Base-by-base conservation (phyloP, 2,797 vertebrate species). In the Sebastolobus alascanus region DNA sequence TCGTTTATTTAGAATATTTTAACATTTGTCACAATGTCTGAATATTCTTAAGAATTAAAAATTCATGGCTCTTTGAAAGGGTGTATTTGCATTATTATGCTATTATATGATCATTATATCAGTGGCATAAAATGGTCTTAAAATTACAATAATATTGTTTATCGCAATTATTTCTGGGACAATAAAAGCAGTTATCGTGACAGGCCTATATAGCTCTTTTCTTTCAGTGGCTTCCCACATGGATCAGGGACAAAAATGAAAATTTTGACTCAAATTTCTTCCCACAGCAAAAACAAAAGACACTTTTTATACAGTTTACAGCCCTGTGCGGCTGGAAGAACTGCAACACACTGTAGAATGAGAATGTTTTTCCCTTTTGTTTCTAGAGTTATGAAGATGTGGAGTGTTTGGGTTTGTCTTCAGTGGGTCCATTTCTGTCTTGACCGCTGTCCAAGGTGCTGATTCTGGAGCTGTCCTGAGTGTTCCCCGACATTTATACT, bases 91-190 rank as follows among this genome's bases (percentile, higher is more conserved):
- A 50, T 50, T 50, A 50, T 20, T 52, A 52, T n/a, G 50, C 50
- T n/a, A n/a, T 52, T 52, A 52, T n/a, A 52, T 59, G 31, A 59
- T 27, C 55, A 56, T 18, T 31, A 59, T 59, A 27, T 59, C 56
- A 59, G 16, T 7, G 27, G 16, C 56, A 59, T 18, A 18, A 59
- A 59, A 31, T 4, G 27, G 27, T 31, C 27, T 31, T 59, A 59
- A 29, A 27, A 58, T 58, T 13, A 58, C 13, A 27, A 58, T 58
- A 8, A 58, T 58, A 1, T 58, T 3, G 18, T 8, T 20, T 20
- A 50, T 50, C 9, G 14, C 18, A 52, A n/a, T 52, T 52, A 33
- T 60, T 60, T 60, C 31, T 9, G 31, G 58, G 1, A 20, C 27
- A 59, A 31, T 13, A 31, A 59, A 58, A 58, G 27, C 8, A 8